Percentiles rank a stretch among this genome's conserved stretches.
These are phyloP conservation scores for Felis chaus DNA, from an alignment of 2,113 vertebrate species.

Conservation along the genomic window DNA sequence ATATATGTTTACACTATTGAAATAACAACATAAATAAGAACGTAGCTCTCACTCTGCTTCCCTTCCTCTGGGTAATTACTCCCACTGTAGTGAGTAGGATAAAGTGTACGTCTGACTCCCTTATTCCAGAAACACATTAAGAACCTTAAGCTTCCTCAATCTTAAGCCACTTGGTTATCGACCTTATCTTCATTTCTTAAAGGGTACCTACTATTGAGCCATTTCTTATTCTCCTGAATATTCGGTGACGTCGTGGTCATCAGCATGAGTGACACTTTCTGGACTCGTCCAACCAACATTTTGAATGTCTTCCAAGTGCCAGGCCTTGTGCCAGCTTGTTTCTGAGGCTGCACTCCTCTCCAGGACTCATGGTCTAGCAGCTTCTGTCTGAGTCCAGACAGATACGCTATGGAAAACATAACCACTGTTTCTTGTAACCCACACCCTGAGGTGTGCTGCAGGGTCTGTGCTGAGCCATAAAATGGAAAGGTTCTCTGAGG, in stretches of 20 bases:
- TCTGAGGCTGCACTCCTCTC: background rate
- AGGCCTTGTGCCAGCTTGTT: background rate
- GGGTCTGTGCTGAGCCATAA: background rate
- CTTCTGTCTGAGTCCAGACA: background rate
- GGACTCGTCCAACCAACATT: background rate
- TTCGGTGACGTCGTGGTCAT: background rate
- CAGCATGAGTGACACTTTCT: background rate
- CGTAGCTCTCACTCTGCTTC: background rate
- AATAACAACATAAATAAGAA: background rate
- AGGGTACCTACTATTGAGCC: background rate
- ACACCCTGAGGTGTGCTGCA: accelerated
- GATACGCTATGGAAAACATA: background rate
- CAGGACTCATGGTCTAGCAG: background rate
- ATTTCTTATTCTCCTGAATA: background rate
- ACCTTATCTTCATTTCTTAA: background rate
- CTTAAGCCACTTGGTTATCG: background rate
- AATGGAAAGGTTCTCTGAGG: background rate
- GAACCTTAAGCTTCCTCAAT: background rate
- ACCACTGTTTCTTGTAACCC: background rate
- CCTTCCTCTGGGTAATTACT: background rate
- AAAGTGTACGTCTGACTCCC: background rate
- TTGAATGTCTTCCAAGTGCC: background rate
- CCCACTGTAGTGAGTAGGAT: background rate
- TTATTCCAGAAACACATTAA: background rate
- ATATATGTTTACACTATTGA: background rate